Conservation (phyloP, 2,113 vertebrate genomes). For the Recurvirostra avosetta region DNA sequence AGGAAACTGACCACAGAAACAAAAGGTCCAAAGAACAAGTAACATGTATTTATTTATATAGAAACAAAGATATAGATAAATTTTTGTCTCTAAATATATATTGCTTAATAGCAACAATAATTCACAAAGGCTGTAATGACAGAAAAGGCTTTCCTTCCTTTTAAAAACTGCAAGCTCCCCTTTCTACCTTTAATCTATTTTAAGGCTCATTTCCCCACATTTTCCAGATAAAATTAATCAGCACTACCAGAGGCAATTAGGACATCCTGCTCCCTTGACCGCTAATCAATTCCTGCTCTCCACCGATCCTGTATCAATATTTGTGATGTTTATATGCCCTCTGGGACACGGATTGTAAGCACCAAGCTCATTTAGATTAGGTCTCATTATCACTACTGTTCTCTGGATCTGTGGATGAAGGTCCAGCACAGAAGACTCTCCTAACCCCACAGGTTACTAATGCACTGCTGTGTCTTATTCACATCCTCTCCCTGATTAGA, state of each 20-base stretch:
- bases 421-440: neutral
- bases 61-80: neutral
- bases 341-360: neutral
- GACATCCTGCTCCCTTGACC: conserved; percentile 39
- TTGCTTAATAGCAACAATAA: neutral
- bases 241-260: conserved; percentile 27
- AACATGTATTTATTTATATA: neutral
- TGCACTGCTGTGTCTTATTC: neutral
- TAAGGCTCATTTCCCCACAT: conserved; percentile 29
- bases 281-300: conserved; percentile 40
- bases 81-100: neutral
- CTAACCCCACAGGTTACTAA: conserved; percentile 1
- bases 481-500: neutral
- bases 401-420: neutral
- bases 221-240: conserved; percentile 45
- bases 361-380: conserved; percentile 37
- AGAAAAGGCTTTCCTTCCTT: neutral
- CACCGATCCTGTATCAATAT: conserved; percentile 23
- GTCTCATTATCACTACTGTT: conserved; percentile 3
- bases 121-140: neutral
- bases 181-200: conserved; percentile 7
- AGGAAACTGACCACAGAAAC: neutral
- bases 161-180: neutral
- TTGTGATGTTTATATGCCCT: conserved; percentile 23
- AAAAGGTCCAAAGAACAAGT: neutral